A percentile compares a stretch with the other conserved stretches of the same genome.
Conservation (phyloP, 2,797 vertebrate genomes). For the Girardinus metallicus region DNA sequence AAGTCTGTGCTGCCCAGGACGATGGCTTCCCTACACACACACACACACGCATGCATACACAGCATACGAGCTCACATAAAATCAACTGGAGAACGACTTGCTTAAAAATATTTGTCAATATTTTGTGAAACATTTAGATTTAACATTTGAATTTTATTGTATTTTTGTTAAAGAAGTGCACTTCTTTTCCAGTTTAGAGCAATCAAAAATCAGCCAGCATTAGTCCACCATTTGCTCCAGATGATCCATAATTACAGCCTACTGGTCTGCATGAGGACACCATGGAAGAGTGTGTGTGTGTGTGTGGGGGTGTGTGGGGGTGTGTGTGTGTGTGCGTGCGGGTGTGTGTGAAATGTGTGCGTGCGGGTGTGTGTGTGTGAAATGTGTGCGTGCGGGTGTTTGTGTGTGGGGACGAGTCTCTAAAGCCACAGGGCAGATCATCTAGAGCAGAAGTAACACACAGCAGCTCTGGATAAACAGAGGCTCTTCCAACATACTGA, state of each 20-base stretch:
- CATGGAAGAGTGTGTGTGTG: background rate
- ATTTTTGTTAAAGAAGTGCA: too few species aligned
- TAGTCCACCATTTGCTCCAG: conserved; percentile 21
- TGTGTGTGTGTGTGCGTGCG: conserved; percentile 30
- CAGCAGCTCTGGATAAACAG: conserved; percentile 32
- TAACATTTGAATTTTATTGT: background rate
- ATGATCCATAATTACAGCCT: conserved; percentile 40
- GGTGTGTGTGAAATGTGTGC: too few species aligned
- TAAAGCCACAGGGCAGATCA: conserved; percentile 64
- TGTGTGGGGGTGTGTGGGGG: background rate
- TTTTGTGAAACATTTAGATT: background rate
- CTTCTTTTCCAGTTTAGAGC: too few species aligned
- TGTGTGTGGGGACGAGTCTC: conserved; percentile 36
- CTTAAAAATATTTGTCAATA: background rate
- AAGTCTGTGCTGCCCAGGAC: conserved; percentile 98
- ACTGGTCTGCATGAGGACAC: conserved; percentile 36
- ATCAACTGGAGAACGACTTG: background rate
- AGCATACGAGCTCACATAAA: background rate
- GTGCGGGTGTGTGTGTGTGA: conserved; percentile 7
- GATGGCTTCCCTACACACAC: conserved; percentile 89
- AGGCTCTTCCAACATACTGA: conserved; percentile 33
- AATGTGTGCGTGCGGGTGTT: too few species aligned
- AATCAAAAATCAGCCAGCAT: background rate
- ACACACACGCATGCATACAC: background rate
- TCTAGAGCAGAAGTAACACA: conserved; percentile 75